Evolutionary conservation across 2,888 invertebrate species (phyloP).

Genomic region (Dasysyrphus albostriatus): DNA sequence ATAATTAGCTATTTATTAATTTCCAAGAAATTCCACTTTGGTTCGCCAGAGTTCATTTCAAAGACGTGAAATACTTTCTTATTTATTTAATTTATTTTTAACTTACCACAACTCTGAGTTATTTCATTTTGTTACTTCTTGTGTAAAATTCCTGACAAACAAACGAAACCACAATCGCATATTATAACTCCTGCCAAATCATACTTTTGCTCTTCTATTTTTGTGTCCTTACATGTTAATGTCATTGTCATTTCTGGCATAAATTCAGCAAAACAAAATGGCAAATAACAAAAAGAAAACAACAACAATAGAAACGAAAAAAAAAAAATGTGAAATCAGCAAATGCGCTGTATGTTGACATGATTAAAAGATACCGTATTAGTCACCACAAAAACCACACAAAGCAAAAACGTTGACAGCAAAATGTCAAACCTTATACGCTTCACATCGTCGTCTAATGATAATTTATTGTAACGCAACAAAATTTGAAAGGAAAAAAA

Average conservation of each 20-base stretch:
- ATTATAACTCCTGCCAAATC: not conserved
- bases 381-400: slow-evolving; percentile 36
- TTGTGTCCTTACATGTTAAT: not conserved
- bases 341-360: slow-evolving; percentile 51
- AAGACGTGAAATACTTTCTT: too few relatives aligned
- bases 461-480: slow-evolving; percentile 71
- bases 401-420: slow-evolving; percentile 57
- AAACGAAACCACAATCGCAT: not conserved
- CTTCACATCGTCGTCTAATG: slow-evolving; percentile 68
- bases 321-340: slow-evolving; percentile 40
- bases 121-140: not conserved
- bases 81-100: not conserved
- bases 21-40: too few relatives aligned
- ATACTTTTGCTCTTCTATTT: not conserved
- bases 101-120: not conserved
- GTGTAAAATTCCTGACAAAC: too few relatives aligned
- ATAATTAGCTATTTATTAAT: too few relatives aligned
- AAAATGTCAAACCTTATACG: slow-evolving; percentile 62
- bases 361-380: slow-evolving; percentile 54
- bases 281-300: not conserved
- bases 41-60: too few relatives aligned
- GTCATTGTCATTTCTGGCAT: not conserved
- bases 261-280: not conserved
- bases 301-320: not conserved
- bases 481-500: slow-evolving; percentile 39